A percentile compares a stretch with the other conserved stretches of the same genome.
These are phyloP conservation scores for Florisuga fusca DNA, from an alignment of 2,797 vertebrate species.

Conservation along the genomic window DNA sequence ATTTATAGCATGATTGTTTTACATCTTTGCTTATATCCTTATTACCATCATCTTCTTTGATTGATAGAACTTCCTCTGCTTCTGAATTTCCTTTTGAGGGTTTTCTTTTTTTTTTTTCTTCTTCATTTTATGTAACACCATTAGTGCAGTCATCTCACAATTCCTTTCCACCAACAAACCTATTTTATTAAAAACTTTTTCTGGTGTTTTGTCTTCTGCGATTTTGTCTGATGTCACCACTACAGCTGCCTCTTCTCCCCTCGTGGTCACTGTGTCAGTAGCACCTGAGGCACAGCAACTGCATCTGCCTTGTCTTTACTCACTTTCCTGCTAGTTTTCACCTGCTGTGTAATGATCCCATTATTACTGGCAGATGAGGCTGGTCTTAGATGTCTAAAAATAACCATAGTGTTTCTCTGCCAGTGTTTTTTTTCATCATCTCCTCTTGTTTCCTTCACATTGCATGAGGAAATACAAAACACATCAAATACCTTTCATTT, in stretches of 20 bases:
- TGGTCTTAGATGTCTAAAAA: slow-evolving; percentile 23
- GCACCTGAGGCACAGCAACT: neutral
- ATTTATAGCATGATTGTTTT: neutral
- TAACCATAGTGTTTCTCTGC: neutral
- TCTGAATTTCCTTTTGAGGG: neutral
- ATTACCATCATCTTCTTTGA: neutral
- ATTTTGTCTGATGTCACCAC: neutral
- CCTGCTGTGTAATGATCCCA: neutral
- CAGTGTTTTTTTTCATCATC: neutral
- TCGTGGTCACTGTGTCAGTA: neutral
- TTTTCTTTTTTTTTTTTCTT: neutral
- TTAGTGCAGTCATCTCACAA: neutral
- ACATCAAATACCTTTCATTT: neutral
- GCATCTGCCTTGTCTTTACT: neutral
- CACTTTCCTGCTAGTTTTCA: neutral
- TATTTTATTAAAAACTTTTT: neutral
- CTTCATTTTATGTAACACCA: neutral
- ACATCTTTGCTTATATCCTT: neutral
- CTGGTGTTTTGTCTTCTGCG: neutral
- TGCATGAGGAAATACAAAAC: neutral
- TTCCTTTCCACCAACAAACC: neutral
- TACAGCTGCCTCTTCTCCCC: neutral
- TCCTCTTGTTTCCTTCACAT: neutral
- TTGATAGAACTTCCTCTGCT: neutral
- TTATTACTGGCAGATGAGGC: neutral